A percentile compares a stretch with the other conserved stretches of the same genome.
Conservation (phyloP, 1,140 invertebrate genomes). For the Thaumatotibia leucotreta region DNA sequence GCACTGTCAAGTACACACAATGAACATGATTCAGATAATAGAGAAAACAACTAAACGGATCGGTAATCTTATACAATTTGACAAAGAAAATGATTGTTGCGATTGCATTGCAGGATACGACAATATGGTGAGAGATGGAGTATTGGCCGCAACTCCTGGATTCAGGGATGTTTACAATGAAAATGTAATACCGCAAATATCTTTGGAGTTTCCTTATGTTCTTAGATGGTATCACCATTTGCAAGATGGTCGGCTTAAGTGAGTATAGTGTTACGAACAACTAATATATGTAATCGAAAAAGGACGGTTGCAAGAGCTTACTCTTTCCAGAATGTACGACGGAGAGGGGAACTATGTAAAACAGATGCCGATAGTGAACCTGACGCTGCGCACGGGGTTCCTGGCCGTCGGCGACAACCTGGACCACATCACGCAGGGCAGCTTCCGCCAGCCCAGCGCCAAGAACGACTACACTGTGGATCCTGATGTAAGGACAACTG, state of each 20-base stretch:
- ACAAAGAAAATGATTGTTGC: too few species aligned
- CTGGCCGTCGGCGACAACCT: constrained; percentile 25
- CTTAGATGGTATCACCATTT: constrained; percentile 42
- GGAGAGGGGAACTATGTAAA: constrained; percentile 20
- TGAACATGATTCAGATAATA: too few species aligned
- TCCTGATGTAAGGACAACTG: constrained; percentile 32
- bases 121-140: too few species aligned
- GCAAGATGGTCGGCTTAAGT: constrained; percentile 43
- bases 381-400: constrained; percentile 27
- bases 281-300: too few species aligned
- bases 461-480: constrained; percentile 20
- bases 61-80: too few species aligned
- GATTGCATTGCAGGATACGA: too few species aligned
- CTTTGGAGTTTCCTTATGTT: constrained; percentile 35
- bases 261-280: too few species aligned
- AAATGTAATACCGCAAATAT: constrained; percentile 32
- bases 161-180: constrained; percentile 45
- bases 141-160: constrained; percentile 27
- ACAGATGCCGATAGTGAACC: constrained; percentile 22
- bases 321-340: constrained; percentile 33
- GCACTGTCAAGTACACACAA: too few species aligned
- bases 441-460: constrained; percentile 21
- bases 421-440: constrained; percentile 26
- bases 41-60: too few species aligned
- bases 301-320: too few species aligned